Conservation (phyloP, 2,797 vertebrate genomes). For the Cryptoprocta ferox region DNA sequence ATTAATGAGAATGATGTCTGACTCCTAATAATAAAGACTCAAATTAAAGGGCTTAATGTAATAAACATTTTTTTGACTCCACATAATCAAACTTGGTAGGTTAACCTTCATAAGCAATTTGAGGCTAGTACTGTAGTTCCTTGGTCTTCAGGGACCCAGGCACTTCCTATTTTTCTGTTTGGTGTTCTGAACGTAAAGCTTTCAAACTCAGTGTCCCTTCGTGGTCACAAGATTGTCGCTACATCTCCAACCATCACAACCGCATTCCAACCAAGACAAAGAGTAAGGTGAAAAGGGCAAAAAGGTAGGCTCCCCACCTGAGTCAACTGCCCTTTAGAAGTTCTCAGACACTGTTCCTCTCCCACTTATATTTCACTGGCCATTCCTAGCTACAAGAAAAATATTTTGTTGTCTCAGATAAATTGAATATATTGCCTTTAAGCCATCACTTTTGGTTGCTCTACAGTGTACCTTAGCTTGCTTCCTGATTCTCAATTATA, state of each 20-base stretch:
- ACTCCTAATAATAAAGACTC: not conserved
- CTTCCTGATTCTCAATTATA: not conserved
- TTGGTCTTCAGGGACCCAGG: not conserved
- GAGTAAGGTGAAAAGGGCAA: not conserved
- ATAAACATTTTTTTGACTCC: not conserved
- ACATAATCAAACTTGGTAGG: not conserved
- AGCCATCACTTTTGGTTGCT: not conserved
- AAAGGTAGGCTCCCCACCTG: not conserved
- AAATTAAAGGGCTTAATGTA: constrained; percentile 7
- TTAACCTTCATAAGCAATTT: not conserved
- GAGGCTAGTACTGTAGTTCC: not conserved
- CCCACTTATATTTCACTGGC: not conserved
- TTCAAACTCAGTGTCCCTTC: not conserved
- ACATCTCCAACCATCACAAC: not conserved
- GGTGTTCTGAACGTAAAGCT: not conserved
- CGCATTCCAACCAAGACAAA: not conserved
- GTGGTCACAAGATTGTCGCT: not conserved
- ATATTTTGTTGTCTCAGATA: not conserved
- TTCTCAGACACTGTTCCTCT: not conserved
- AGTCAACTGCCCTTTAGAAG: not conserved
- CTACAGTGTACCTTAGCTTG: not conserved
- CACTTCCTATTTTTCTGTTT: not conserved
- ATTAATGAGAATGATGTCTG: not conserved
- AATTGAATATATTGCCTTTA: not conserved
- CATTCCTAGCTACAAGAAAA: not conserved